These are phyloP conservation scores for Plutella xylostella DNA, from an alignment of 2,888 invertebrate genomes.

Conservation along the genomic window DNA sequence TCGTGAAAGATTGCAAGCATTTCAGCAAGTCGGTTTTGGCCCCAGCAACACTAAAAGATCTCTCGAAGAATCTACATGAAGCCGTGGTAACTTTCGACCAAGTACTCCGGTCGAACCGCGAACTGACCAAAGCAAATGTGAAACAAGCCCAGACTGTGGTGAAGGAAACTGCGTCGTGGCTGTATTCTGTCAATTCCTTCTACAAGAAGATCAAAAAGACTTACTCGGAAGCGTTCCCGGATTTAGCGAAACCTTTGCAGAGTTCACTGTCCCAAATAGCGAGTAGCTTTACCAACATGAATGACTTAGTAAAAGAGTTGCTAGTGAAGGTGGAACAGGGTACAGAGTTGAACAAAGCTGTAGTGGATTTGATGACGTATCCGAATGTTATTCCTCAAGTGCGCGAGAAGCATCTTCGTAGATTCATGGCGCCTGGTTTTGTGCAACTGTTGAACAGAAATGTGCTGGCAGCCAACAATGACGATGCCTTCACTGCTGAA, in stretches of 20 bases:
- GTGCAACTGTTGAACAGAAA: slow-evolving; percentile 41
- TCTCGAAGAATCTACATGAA: slow-evolving; percentile 29
- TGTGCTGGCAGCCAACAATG: slow-evolving; percentile 19
- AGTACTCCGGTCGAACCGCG: neutral
- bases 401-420: slow-evolving; percentile 43
- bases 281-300: slow-evolving; percentile 71
- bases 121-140: slow-evolving; percentile 11
- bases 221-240: slow-evolving; percentile 79
- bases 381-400: slow-evolving; percentile 40
- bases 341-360: slow-evolving; percentile 27
- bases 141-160: slow-evolving; percentile 35
- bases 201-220: slow-evolving; percentile 61
- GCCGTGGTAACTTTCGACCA: neutral
- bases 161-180: slow-evolving; percentile 60
- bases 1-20: slow-evolving; percentile 64
- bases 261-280: slow-evolving; percentile 75
- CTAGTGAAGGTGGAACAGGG: slow-evolving; percentile 42
- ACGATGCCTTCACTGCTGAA: slow-evolving; percentile 29
- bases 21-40: slow-evolving; percentile 55
- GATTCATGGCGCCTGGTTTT: slow-evolving; percentile 48
- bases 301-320: slow-evolving; percentile 62
- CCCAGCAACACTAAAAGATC: slow-evolving; percentile 30
- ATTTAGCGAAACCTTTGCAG: slow-evolving; percentile 79
- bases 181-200: slow-evolving; percentile 67
- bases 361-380: slow-evolving; percentile 63